Percentiles rank a stretch among this genome's conserved stretches.
These are phyloP conservation scores for Plebejus argus DNA, from an alignment of 2,888 invertebrate species.

Conservation along the genomic window DNA sequence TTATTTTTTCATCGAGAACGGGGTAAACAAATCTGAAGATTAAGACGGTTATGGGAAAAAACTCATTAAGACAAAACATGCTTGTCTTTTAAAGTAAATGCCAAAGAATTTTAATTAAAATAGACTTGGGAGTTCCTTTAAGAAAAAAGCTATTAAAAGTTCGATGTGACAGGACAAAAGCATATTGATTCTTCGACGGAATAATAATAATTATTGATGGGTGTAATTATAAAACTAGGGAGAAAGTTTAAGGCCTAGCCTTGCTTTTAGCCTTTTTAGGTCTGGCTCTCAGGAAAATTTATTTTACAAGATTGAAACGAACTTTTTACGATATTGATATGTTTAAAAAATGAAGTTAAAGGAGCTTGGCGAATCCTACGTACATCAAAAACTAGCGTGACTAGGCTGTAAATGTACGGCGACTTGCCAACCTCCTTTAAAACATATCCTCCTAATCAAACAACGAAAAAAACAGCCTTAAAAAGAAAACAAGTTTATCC, in stretches of 20 bases:
- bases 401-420: not conserved
- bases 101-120: slow-evolving; percentile 29
- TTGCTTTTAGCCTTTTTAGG: not conserved
- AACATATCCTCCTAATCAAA: not conserved
- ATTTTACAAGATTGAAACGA: no score
- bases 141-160: slow-evolving; percentile 30
- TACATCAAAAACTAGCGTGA: not conserved
- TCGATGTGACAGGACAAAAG: slow-evolving; percentile 7
- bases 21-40: slow-evolving; percentile 24
- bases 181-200: not conserved
- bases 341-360: not conserved
- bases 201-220: not conserved
- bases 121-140: slow-evolving; percentile 18
- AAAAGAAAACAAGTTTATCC: not conserved
- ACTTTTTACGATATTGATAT: no score
- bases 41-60: slow-evolving; percentile 25
- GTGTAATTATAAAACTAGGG: not conserved
- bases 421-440: not conserved
- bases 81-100: slow-evolving; percentile 28
- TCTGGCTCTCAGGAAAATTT: not conserved
- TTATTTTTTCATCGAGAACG: no score
- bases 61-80: slow-evolving; percentile 31
- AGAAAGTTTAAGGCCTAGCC: not conserved
- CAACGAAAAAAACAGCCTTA: not conserved
- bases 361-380: not conserved